Evolutionary conservation across 2,113 vertebrate species (phyloP), one percentile per base, ranked within the genome.

Genomic region (Bungarus multicinctus): DNA sequence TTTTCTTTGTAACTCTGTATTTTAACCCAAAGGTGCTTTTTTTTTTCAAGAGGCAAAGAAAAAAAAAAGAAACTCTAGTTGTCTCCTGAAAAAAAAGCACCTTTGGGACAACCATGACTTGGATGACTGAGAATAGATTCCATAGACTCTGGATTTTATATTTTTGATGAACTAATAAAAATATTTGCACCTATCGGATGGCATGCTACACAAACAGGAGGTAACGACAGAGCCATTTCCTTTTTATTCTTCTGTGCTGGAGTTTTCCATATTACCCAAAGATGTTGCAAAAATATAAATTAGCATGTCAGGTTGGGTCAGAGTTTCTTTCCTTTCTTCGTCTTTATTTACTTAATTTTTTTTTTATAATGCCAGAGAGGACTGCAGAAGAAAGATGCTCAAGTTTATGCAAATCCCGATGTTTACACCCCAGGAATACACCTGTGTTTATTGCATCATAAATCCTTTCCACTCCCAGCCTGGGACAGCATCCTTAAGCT

Each of bases 271-370:
- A 89, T 94, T 95, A 91, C 95, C 92, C 94, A 94, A 95, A 94
- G 93, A 95, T 91, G 54, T 96, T 95, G 95, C 64, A 90, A 93
- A 93, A 95, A 96, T 95, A 94, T 97, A 97, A 57, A 97, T 96
- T 96, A 95, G 30, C 2, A 45, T 22, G 54, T 52, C 85, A 85
- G 54, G 39, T 18, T 47, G 50, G 39, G 53, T 96, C 95, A 91
- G 90, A 9, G 34, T 95, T 3, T 50, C 7, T 23, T 39, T 39
- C 30, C 14, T 69, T 34, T 16, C 4, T n/a, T n/a, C 27, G 12
- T n/a, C 60, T 30, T n/a, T n/a, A 58, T 5, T 64, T 30, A 4
- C 30, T 64, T n/a, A n/a, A n/a, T 69, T n/a, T 5, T 27, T 69
- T 14, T n/a, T 81, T 57, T 50, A 50, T 25, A 96, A 96, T 94